Percentiles rank a stretch among this genome's conserved stretches.
Evolutionary conservation across 2,888 invertebrate species (phyloP).

Genomic region (Drosophila tanythrix): DNA sequence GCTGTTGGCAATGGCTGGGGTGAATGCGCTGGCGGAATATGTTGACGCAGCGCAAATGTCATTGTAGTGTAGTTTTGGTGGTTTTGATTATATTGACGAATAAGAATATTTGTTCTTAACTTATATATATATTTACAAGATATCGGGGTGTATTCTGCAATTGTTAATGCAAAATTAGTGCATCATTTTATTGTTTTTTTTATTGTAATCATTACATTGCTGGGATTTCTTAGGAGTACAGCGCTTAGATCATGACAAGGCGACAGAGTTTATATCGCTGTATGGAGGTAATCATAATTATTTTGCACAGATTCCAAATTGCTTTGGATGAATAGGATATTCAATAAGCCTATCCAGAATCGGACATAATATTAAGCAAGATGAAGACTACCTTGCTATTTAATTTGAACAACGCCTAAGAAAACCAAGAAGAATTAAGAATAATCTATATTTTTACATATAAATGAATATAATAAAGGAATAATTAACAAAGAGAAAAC

Average conservation of each 20-base stretch:
- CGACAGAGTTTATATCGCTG: background rate
- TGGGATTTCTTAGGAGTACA: no score
- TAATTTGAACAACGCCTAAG: background rate
- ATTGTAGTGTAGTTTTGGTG: no score
- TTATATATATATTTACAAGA: no score
- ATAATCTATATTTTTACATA: background rate
- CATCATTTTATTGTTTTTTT: no score
- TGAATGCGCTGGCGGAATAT: no score
- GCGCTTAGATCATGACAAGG: no score
- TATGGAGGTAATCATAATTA: background rate
- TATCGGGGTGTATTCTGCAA: no score
- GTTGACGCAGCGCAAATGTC: no score
- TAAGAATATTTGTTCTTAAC: background rate
- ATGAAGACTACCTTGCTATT: background rate
- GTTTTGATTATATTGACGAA: no score
- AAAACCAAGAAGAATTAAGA: background rate
- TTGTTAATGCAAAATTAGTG: no score
- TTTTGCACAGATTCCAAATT: background rate
- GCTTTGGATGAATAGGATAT: background rate
- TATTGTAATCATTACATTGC: no score
- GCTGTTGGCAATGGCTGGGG: no score
- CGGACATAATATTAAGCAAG: background rate
- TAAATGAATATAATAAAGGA: background rate
- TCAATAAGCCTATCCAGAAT: background rate
- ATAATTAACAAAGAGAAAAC: background rate